Evolutionary conservation across 2,888 invertebrate species (phyloP), one percentile per base, ranked within the genome.

Genomic region (Griposia aprilina): DNA sequence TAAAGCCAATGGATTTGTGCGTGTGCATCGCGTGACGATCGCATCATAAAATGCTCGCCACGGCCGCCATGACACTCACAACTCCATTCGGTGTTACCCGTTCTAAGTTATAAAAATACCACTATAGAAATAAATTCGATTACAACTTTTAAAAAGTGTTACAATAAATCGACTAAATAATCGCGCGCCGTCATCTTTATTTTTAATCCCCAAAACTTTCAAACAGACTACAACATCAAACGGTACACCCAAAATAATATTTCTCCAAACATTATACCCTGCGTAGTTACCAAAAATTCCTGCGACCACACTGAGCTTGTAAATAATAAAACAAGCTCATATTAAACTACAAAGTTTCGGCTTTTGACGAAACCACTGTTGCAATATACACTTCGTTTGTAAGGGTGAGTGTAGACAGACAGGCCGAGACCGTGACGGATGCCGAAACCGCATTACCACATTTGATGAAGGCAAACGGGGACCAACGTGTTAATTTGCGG

Each of bases 271-370:
- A 68, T 57, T 50, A 50, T n/a, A 26, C 67, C 8, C 45, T 36
- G 23, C 30, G 67, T 71, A 45, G 52, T 67, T 60, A 36, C 68
- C 66, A 52, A 71, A 84, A 76, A 77, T 74, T 73, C 76, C 48
- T 36, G 48, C 63, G 66, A 86, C 89, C 84, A 74, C 84, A 88
- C 71, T 83, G 62, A 6, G 74, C 65, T 72, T 66, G 60, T 72
- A 77, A 80, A 86, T 85, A 83, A 77, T 87, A 78, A 82, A 89
- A 86, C 84, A 71, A 78, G 45, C 69, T 80, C 81, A 68, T 84
- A 89, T 80, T 76, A 86, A 69, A 78, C 78, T 74, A 83, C 80
- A 83, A 89, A 87, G 80, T 87, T 83, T 89, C 15, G 63, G 80
- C 79, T 83, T 84, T 85, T 82, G 84, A 77, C 66, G 73, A 82